phyloP scores from a whole-genome alignment of 2,888 invertebrate genomes.

The Orthosia incerta region DNA sequence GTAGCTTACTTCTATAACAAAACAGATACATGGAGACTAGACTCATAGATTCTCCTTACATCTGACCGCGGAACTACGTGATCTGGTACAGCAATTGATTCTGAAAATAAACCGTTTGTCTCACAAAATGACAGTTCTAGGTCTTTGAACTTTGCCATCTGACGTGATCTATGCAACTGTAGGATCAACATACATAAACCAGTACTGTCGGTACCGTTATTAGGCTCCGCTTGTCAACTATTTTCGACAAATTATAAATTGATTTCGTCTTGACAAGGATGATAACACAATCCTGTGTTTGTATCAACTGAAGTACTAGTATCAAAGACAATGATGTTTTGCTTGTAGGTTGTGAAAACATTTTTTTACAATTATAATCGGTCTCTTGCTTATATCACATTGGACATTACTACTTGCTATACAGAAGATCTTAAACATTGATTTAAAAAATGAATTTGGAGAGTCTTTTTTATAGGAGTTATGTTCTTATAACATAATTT shows the following conservation, averaged over 20 bases:
- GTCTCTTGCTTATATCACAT: neutral
- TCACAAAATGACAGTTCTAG: constrained; percentile 64
- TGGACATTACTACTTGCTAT: neutral
- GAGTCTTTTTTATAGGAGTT: neutral
- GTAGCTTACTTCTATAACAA: constrained; percentile 32
- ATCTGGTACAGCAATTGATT: constrained; percentile 67
- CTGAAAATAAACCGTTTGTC: constrained; percentile 64
- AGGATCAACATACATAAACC: constrained; percentile 48
- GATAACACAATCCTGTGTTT: neutral
- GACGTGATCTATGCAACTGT: constrained; percentile 52
- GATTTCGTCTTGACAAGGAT: neutral
- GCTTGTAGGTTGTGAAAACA: neutral
- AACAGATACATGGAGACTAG: constrained; percentile 8
- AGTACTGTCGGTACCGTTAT: constrained; percentile 46
- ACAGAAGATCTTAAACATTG: neutral
- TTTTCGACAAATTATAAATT: constrained; percentile 1
- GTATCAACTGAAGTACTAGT: neutral
- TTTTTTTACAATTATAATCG: neutral
- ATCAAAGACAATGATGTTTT: neutral
- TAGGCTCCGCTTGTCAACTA: constrained; percentile 21
- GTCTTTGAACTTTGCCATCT: constrained; percentile 68
- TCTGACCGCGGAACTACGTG: constrained; percentile 72
- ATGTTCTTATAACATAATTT: neutral
- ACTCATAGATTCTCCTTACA: constrained; percentile 53
- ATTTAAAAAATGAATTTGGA: neutral